A percentile compares a stretch with the other conserved stretches of the same genome.
Evolutionary conservation across 2,888 invertebrate species (phyloP).

Genomic region (Pachydiplax longipennis): DNA sequence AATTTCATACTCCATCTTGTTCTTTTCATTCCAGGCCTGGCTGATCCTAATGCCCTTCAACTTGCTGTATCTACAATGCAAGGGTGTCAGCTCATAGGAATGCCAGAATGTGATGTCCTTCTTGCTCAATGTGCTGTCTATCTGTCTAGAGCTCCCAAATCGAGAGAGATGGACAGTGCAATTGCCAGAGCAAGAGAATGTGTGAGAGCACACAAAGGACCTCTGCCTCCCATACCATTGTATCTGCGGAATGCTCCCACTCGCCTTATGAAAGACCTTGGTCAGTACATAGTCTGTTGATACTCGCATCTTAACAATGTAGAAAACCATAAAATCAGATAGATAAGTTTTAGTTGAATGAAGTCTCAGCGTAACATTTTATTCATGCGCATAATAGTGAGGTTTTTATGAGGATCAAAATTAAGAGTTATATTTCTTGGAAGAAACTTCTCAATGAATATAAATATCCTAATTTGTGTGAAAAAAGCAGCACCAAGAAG

Average conservation of each 20-base stretch:
- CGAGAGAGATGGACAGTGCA: slow-evolving; percentile 68
- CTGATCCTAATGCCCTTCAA: slow-evolving; percentile 69
- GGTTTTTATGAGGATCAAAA: too few species aligned
- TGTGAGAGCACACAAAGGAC: slow-evolving; percentile 70
- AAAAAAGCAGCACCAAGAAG: too few species aligned
- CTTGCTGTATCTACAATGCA: slow-evolving; percentile 78
- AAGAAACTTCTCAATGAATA: too few species aligned
- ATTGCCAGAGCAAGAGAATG: slow-evolving; percentile 68
- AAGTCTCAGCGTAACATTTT: too few species aligned
- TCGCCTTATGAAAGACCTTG: slow-evolving; percentile 76
- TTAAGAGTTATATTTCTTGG: too few species aligned
- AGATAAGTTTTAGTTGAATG: too few species aligned
- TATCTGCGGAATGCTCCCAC: slow-evolving; percentile 84
- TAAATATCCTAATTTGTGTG: too few species aligned
- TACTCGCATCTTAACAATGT: background rate
- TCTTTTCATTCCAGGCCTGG: slow-evolving; percentile 64
- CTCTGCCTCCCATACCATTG: slow-evolving; percentile 77
- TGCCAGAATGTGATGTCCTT: slow-evolving; percentile 82
- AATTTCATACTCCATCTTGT: too few species aligned
- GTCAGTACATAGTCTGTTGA: slow-evolving; percentile 57
- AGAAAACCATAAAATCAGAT: too few species aligned
- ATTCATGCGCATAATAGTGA: too few species aligned
- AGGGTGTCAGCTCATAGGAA: slow-evolving; percentile 80
- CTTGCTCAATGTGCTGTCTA: slow-evolving; percentile 80
- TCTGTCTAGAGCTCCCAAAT: slow-evolving; percentile 79